Base-by-base conservation (phyloP, 23 tunicate genomes). In the Oikopleura vanhoeffeni region DNA sequence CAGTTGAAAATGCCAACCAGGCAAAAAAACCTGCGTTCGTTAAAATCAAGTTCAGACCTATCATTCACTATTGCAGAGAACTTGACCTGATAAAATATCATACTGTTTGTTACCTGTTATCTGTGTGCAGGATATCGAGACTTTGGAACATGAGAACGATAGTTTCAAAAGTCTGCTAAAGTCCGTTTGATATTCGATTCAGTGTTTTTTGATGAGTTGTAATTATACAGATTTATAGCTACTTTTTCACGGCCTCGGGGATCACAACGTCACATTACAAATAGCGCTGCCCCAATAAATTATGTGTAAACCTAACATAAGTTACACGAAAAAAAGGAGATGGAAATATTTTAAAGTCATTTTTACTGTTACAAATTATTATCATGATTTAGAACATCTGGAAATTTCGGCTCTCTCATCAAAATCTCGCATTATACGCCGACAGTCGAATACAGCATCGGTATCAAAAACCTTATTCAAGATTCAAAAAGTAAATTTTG, bases 301-400 rank as follows among this genome's bases (percentile, higher is more conserved):
- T 88, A 88, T 57, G 88, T 91, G 88, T 89, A 94, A 28, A 91
- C 60, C 18, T 8, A 8, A 49, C 18, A n/a, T n/a, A n/a, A 49
- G 18, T 8, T 8, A 18, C 8, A 49, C 18, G 8, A 49, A 49
- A n/a, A n/a, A 8, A 49, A 8, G 8, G 60, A 49, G 8, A 49
- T 8, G 8, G 60, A 49, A 49, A 49, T 18, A 49, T n/a, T n/a
- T n/a, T n/a, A n/a, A n/a, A n/a, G n/a, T n/a, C 8, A 49, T 8
- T 18, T 8, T 18, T 49, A 97, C 41, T 94, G 91, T 41, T 91
- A 97, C 86, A 88, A 91, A 64, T 94, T 91, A 83, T 94, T 83
- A 82, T 94, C 91, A 84, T 94, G 99, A 76, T 91, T 89, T 0
- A 94, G 85, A 24, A 94, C 97, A 40, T 96, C 99, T 91, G 91